Evolutionary conservation across 2,888 invertebrate species (phyloP).

Genomic region (Morpho helenor): DNA sequence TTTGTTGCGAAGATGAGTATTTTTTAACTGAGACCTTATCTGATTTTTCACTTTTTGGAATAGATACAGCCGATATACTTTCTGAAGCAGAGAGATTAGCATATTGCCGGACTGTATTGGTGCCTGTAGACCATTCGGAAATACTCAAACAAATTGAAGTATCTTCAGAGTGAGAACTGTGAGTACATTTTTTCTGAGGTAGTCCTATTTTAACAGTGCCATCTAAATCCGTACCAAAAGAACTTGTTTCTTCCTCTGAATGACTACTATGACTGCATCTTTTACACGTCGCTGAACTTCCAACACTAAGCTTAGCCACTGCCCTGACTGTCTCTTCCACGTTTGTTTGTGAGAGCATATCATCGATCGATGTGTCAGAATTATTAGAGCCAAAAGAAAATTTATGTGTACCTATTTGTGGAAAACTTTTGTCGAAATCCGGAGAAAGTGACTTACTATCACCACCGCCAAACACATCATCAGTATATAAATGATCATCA

Average conservation of each 20-base stretch:
- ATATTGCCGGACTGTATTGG: conserved; percentile 90
- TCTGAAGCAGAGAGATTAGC: conserved; percentile 86
- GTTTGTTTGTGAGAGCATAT: conserved; percentile 79
- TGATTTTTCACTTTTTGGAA: conserved; percentile 81
- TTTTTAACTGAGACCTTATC: conserved; percentile 75
- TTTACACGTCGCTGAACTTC: conserved; percentile 76
- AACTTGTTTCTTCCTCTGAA: conserved; percentile 87
- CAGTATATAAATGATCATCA: conserved; percentile 78
- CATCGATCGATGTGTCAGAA: conserved; percentile 82
- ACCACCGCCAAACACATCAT: conserved; percentile 81
- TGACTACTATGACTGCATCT: conserved; percentile 85
- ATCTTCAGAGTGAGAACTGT: conserved; percentile 91
- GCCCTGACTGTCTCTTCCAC: conserved; percentile 79
- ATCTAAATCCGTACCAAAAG: conserved; percentile 87
- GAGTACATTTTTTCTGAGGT: conserved; percentile 89
- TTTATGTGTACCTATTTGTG: conserved; percentile 61
- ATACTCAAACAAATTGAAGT: conserved; percentile 91
- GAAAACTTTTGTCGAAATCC: conserved; percentile 73
- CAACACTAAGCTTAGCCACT: conserved; percentile 68
- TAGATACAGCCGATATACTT: conserved; percentile 80
- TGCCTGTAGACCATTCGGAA: conserved; percentile 93
- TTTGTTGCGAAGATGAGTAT: conserved; percentile 78
- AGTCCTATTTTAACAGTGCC: conserved; percentile 89
- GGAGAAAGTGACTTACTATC: conserved; percentile 81
- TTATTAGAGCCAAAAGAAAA: conserved; percentile 80